A percentile compares a stretch with the other conserved stretches of the same genome.
These are phyloP conservation scores for Triplophysa dalaica DNA, from an alignment of 2,113 vertebrate genomes.

Conservation along the genomic window DNA sequence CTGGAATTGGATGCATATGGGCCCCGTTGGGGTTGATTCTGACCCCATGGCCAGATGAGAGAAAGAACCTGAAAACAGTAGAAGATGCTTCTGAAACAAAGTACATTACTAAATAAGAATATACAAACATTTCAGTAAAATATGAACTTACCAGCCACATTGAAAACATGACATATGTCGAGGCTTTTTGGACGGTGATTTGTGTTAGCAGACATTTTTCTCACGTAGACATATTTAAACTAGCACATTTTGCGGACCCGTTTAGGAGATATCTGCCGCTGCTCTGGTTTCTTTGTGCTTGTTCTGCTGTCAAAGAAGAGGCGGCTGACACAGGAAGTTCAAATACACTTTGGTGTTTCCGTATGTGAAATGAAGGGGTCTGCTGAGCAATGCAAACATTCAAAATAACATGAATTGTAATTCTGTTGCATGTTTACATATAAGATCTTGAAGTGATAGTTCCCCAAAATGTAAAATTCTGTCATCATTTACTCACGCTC, in stretches of 20 bases:
- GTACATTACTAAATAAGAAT: not conserved
- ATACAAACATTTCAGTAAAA: not conserved
- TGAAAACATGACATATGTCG: slow-evolving; percentile 25
- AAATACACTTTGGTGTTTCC: not conserved
- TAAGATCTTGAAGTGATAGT: no score
- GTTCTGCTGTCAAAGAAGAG: slow-evolving; percentile 13
- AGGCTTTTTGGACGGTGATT: slow-evolving; percentile 30
- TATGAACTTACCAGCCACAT: slow-evolving; percentile 52
- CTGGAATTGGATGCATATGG: slow-evolving; percentile 66
- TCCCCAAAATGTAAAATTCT: no score
- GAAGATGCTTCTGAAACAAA: no score
- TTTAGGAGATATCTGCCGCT: slow-evolving; percentile 18
- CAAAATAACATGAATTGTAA: not conserved
- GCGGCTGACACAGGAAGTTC: slow-evolving; percentile 63
- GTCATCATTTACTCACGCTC: no score
- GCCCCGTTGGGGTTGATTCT: not conserved
- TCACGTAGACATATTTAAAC: slow-evolving; percentile 8
- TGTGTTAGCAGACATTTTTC: slow-evolving; percentile 33
- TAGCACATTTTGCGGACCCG: slow-evolving; percentile 14
- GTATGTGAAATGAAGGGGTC: slow-evolving; percentile 5
- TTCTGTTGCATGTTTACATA: not conserved
- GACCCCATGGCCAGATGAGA: slow-evolving; percentile 14
- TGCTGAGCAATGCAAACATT: not conserved
- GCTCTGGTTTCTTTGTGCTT: slow-evolving; percentile 59
- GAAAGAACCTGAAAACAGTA: not conserved